Evolutionary conservation across 2,888 invertebrate species (phyloP), one percentile per base, ranked within the genome.

Genomic region (Hipparchia sbordonii): DNA sequence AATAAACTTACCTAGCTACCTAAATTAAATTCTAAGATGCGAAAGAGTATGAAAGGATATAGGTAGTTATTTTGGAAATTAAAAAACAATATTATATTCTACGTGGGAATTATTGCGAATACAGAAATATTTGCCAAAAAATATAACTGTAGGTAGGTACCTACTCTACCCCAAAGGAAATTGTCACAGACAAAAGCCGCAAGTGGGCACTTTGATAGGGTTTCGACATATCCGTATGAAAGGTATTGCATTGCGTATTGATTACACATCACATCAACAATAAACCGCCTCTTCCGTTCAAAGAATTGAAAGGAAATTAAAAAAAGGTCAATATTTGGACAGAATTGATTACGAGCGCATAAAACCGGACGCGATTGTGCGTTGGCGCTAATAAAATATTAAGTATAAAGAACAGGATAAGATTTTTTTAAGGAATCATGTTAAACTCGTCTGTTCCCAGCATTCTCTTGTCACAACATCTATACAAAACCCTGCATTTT

Each of bases 311-410:
- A 87, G 91, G 91, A 91, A 90, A 85, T 84, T 71, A 74, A 90
- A 91, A 92, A 91, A 91, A 88, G 86, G 86, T 92, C 91, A 93
- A 93, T 93, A 92, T 93, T 92, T 92, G 83, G 92, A 92, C 92
- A 91, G 89, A 88, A 89, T 89, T 87, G 85, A 92, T 91, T 90
- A 91, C 82, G 84, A 23, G 82, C 83, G 77, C 85, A 82, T 83
- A 84, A 84, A 83, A 84, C 88, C 89, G 90, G 90, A 90, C 85
- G 89, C 85, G 85, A 90, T 89, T 89, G 85, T 85, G 84, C 81
- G 85, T 83, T 87, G 76, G 75, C 80, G 79, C 89, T 89, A 89
- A 89, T 88, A 89, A 88, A 87, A 60, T 82, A 39, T 23, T 23
- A 23, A 23, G 23, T 39, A 81, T 86, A 88, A 86, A 89, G 89